Evolutionary conservation across 2,113 vertebrate species (phyloP).

Genomic region (Proteles cristata): DNA sequence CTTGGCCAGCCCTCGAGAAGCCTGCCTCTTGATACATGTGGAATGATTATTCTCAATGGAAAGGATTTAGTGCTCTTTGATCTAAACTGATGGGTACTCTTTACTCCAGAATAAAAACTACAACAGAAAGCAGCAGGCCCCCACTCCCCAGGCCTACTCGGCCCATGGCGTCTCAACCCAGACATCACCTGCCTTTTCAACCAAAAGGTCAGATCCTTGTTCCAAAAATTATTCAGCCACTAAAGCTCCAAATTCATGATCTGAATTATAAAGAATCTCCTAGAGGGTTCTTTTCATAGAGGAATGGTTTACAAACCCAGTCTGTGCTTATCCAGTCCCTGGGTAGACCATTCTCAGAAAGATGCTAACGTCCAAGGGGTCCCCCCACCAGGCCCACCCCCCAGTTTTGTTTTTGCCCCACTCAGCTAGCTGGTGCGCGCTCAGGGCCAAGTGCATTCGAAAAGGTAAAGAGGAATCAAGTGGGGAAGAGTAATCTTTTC

Average conservation of each 20-base stretch:
- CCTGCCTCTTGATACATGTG: neutral
- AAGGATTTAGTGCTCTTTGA: neutral
- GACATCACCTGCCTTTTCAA: neutral
- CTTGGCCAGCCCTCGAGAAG: neutral
- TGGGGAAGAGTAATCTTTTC: neutral
- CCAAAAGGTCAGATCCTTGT: neutral
- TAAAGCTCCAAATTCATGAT: neutral
- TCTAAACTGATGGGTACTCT: neutral
- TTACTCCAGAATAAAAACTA: neutral
- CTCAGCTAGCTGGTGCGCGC: neutral
- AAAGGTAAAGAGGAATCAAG: neutral
- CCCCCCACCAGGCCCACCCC: neutral
- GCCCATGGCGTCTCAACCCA: neutral
- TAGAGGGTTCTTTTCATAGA: neutral
- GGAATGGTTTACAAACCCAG: neutral
- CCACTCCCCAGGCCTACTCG: too few species aligned
- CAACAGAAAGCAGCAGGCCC: neutral
- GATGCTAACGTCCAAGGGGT: neutral
- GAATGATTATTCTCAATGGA: neutral
- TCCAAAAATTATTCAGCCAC: neutral
- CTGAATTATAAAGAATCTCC: neutral
- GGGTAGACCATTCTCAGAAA: neutral
- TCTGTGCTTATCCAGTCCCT: too few species aligned
- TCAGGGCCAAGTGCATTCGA: neutral
- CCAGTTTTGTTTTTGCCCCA: too few species aligned